Conservation (phyloP, 2,113 vertebrate genomes). For the Caloenas nicobarica region DNA sequence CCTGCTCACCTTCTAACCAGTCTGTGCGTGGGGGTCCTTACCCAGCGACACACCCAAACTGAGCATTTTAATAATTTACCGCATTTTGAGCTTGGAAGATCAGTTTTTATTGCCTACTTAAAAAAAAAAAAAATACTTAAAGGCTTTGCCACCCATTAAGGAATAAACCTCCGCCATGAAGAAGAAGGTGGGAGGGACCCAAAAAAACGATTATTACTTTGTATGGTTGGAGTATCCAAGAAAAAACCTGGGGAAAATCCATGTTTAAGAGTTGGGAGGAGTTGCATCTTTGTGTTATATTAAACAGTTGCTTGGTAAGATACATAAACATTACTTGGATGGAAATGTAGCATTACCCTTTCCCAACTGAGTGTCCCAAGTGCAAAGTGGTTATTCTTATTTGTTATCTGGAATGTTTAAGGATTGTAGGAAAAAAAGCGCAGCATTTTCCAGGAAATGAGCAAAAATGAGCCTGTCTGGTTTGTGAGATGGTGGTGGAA, state of each 20-base stretch:
- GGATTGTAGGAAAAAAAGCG: neutral
- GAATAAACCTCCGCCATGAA: neutral
- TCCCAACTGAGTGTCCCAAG: neutral
- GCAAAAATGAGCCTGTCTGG: neutral
- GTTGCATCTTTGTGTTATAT: neutral
- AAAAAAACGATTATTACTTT: neutral
- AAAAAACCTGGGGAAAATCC: neutral
- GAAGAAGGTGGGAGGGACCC: neutral
- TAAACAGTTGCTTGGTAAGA: neutral
- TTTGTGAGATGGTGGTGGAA: neutral
- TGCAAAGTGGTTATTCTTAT: neutral
- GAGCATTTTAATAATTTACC: constrained; percentile 16
- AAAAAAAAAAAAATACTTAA: neutral
- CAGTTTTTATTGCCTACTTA: neutral
- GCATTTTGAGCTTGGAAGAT: constrained; percentile 21
- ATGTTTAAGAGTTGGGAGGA: neutral
- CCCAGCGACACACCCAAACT: constrained; percentile 23
- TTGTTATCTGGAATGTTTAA: neutral
- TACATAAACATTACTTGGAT: neutral
- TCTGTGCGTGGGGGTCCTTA: constrained; percentile 48
- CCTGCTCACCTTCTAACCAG: constrained; percentile 51
- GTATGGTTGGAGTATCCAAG: neutral
- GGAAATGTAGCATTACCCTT: neutral
- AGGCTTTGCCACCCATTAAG: neutral
- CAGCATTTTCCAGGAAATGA: neutral